Evolutionary conservation across 2,888 invertebrate genomes (phyloP), one percentile per base, ranked within the genome.

Genomic region (Halictus ligatus): DNA sequence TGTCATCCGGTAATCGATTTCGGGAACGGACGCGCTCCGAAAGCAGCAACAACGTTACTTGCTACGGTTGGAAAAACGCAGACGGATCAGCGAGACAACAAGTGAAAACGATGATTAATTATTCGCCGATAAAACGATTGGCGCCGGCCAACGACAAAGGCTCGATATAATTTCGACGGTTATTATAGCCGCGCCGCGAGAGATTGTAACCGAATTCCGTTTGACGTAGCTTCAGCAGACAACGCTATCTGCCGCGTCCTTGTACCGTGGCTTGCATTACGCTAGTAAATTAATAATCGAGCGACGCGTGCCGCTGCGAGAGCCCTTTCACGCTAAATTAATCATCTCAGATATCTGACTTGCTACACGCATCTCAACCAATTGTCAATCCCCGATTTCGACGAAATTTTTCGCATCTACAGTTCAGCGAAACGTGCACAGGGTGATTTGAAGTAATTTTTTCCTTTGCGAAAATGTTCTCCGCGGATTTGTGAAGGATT

Each of bases 191-290:
- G 64, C 29, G 8, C 7, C 29, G 74, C 15, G 67, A 18, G n/a
- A n/a, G 35, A n/a, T n/a, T 75, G 54, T 25, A 35, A 75, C 73
- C 67, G 64, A 75, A 84, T 84, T 84, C 60, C 60, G 78, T 77
- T 84, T 29, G 69, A 78, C 71, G 75, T 67, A 29, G 29, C 43
- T 78, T 78, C 72, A 75, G 54, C 84, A 46, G 75, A 46, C 72
- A 71, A 40, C 54, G 75, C 72, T 79, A 76, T 75, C 64, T 54
- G n/a, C n/a, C 46, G 74, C 60, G 48, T 74, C 76, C 75, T 84
- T 60, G 50, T 75, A 12, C 72, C 83, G 83, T 72, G 84, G 75
- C 35, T 25, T 75, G 78, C 48, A 40, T 83, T 35, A 69, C 54
- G 76, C 82, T 83, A 76, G 76, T 73, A 75, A 76, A 29, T 64